These are phyloP conservation scores for Xiphophorus hellerii DNA, from an alignment of 2,113 vertebrate genomes.

Conservation along the genomic window DNA sequence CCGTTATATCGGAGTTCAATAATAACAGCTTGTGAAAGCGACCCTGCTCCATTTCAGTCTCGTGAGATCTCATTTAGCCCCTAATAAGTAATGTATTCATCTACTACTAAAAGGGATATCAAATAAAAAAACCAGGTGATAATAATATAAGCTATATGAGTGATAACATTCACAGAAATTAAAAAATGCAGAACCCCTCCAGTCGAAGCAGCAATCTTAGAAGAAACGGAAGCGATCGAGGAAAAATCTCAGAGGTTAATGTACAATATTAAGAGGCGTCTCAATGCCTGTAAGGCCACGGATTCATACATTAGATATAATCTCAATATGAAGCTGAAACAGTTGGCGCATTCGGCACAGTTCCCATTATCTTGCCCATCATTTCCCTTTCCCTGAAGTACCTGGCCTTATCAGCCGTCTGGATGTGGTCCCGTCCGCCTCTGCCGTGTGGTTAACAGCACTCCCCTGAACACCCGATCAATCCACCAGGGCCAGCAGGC, in stretches of 20 bases:
- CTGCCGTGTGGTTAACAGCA: constrained; percentile 58
- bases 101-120: neutral
- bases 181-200: neutral
- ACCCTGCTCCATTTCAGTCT: neutral
- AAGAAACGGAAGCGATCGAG: constrained; percentile 2
- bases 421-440: constrained; percentile 40
- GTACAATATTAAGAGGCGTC: constrained; percentile 21
- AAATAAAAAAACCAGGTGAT: neutral
- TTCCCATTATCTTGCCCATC: constrained; percentile 58
- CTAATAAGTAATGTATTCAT: neutral
- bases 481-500: constrained; percentile 57
- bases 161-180: neutral
- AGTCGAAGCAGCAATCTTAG: neutral
- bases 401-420: constrained; percentile 63
- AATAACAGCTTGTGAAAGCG: neutral
- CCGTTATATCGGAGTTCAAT: neutral
- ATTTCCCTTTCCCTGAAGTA: constrained; percentile 47
- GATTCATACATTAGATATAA: constrained; percentile 51
- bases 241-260: constrained; percentile 2
- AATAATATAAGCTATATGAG: neutral
- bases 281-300: constrained; percentile 32
- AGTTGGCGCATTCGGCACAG: constrained; percentile 33
- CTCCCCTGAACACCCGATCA: constrained; percentile 58
- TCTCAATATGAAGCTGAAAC: constrained; percentile 49
- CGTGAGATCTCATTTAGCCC: neutral